phyloP scores from a whole-genome alignment of 2,797 vertebrate genomes.

The Zalophus californianus region DNA sequence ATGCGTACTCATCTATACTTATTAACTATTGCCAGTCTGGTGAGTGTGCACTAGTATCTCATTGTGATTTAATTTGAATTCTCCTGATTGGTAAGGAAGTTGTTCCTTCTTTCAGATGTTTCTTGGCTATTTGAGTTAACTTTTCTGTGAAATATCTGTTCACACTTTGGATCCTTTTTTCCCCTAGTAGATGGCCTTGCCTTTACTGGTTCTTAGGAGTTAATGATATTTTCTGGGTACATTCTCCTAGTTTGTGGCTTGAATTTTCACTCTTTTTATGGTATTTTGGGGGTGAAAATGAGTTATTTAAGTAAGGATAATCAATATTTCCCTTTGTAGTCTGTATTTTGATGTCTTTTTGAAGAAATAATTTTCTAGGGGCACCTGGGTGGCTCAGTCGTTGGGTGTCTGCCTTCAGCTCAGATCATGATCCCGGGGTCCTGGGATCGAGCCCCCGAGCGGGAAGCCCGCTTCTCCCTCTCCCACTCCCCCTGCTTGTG shows the following conservation, averaged over 20 bases:
- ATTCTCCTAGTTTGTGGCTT: background rate
- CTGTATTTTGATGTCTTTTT: background rate
- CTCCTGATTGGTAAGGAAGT: background rate
- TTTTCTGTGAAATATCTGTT: constrained; percentile 19
- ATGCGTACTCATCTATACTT: background rate
- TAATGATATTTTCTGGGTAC: background rate
- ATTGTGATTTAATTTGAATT: background rate
- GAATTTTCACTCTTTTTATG: background rate
- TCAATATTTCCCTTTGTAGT: constrained; percentile 39
- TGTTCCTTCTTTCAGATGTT: background rate
- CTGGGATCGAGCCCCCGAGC: too few species aligned
- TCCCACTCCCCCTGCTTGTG: too few species aligned
- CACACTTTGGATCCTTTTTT: background rate
- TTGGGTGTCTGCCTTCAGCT: too few species aligned
- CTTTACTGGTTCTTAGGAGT: background rate
- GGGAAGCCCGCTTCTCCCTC: too few species aligned
- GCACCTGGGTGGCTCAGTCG: too few species aligned
- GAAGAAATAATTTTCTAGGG: constrained; percentile 29
- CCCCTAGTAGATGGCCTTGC: background rate
- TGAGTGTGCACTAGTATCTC: background rate
- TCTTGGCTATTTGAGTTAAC: background rate
- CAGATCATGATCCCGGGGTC: too few species aligned
- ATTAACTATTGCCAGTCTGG: background rate
- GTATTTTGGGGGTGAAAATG: background rate
- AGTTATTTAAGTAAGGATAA: constrained; percentile 6